phyloP scores from a whole-genome alignment of 2,797 vertebrate genomes.

The Coilia nasus region DNA sequence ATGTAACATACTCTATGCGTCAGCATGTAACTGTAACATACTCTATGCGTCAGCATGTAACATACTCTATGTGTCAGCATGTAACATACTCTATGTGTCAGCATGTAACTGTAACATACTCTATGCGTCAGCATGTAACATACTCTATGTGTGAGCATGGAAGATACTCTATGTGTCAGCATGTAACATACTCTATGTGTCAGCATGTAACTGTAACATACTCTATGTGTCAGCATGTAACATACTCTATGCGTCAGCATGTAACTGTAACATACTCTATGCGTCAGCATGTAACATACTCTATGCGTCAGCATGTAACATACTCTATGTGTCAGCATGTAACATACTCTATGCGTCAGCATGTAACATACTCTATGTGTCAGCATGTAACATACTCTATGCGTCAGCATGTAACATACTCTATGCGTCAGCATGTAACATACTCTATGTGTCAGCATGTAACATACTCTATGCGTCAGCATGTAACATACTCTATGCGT shows the following conservation, averaged over 20 bases:
- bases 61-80: not conserved
- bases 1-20: not conserved
- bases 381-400: not conserved
- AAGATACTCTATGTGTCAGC: not conserved
- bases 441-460: not conserved
- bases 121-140: not conserved
- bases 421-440: not conserved
- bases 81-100: not conserved
- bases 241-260: not conserved
- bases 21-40: too few species aligned
- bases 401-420: not conserved
- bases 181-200: not conserved
- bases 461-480: not conserved
- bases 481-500: not conserved
- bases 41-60: not conserved
- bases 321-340: not conserved
- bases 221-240: not conserved
- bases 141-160: not conserved
- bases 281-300: not conserved
- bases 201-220: too few species aligned
- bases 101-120: too few species aligned
- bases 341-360: not conserved
- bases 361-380: not conserved
- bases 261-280: not conserved
- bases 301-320: not conserved